Evolutionary conservation across 2,797 vertebrate species (phyloP).

Genomic region (Poecile montanus): DNA sequence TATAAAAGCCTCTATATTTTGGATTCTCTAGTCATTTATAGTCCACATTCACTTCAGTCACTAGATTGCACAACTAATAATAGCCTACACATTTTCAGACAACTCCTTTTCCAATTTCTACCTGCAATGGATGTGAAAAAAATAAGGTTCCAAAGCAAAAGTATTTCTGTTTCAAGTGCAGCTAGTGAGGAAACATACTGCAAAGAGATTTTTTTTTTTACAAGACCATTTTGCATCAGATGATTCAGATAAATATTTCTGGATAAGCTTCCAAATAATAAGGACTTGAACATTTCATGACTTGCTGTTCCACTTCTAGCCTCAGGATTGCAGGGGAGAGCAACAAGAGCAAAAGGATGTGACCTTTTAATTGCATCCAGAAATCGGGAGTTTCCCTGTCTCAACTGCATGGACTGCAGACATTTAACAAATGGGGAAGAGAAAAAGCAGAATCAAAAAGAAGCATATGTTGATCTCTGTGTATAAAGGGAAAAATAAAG

Average conservation of each 20-base stretch:
- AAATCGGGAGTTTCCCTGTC: not conserved
- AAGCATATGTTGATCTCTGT: not conserved
- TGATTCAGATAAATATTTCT: not conserved
- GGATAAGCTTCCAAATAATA: not conserved
- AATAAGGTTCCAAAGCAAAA: not conserved
- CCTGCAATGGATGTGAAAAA: not conserved
- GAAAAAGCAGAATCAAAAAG: not conserved
- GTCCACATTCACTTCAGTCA: not conserved
- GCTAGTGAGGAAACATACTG: not conserved
- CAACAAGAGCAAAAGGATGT: conserved; percentile 1
- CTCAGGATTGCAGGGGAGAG: not conserved
- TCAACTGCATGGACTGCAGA: not conserved
- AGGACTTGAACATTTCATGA: not conserved
- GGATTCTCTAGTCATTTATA: not conserved
- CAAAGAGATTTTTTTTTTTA: not conserved
- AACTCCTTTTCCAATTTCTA: not conserved
- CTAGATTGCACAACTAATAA: not conserved
- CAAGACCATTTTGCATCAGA: not conserved
- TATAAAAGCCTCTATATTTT: not conserved
- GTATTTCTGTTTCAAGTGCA: not conserved
- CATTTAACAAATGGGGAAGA: not conserved
- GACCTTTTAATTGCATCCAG: not conserved
- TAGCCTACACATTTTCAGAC: not conserved
- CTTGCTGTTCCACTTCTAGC: not conserved
- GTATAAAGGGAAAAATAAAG: not conserved